Conservation (phyloP, 2,888 invertebrate species). For the Agonopterix arenella region DNA sequence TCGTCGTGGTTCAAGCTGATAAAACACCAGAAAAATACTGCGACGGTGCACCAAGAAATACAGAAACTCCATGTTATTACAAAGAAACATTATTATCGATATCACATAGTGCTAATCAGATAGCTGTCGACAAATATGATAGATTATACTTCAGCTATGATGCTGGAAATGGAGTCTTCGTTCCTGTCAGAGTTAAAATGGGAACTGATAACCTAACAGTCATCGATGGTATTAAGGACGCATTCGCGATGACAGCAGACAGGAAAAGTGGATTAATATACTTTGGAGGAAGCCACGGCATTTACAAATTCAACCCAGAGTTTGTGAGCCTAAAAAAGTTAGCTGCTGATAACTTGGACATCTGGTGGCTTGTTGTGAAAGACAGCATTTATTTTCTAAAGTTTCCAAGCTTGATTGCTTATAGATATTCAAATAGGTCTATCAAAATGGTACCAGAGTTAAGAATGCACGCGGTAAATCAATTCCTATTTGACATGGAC, state of each 20-base stretch:
- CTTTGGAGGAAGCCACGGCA: conserved; percentile 59
- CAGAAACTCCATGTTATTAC: conserved; percentile 39
- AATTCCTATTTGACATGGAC: conserved; percentile 48
- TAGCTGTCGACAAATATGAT: conserved; percentile 47
- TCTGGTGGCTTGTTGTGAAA: conserved; percentile 58
- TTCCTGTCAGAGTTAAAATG: conserved; percentile 43
- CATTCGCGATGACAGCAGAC: conserved; percentile 51
- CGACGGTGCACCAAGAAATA: conserved; percentile 31
- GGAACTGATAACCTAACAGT: conserved; percentile 36
- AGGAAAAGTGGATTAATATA: conserved; percentile 34
- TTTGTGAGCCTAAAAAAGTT: conserved; percentile 35
- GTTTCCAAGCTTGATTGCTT: conserved; percentile 51
- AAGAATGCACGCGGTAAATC: conserved; percentile 35
- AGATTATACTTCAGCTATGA: conserved; percentile 59
- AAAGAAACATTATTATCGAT: conserved; percentile 44
- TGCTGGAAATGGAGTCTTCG: conserved; percentile 51
- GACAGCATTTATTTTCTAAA: conserved; percentile 47
- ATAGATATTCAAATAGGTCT: conserved; percentile 37
- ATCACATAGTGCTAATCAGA: conserved; percentile 55
- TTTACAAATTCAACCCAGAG: conserved; percentile 44
- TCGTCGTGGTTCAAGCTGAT: neutral
- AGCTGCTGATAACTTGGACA: conserved; percentile 41
- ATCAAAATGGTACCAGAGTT: conserved; percentile 30
- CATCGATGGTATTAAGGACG: conserved; percentile 54
- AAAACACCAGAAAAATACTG: conserved; percentile 26